Conservation (phyloP, 2,888 invertebrate genomes). For the Metellina segmentata region DNA sequence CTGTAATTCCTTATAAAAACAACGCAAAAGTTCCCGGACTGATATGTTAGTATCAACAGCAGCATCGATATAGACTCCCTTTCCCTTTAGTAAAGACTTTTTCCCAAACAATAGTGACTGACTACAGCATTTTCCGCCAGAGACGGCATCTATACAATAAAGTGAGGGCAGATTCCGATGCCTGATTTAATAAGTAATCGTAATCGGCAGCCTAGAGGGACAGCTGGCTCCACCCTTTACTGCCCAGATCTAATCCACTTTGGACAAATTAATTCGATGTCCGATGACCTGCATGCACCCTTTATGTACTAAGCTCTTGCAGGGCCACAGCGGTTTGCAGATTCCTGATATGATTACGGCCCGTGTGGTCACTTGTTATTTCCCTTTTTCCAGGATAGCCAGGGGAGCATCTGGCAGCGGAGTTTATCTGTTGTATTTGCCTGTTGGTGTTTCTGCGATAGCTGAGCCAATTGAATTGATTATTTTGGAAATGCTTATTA, state of each 20-base stretch:
- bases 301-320: constrained; percentile 72
- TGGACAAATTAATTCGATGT: constrained; percentile 72
- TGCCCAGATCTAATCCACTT: constrained; percentile 66
- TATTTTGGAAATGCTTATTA: too few species aligned
- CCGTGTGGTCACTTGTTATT: constrained; percentile 21
- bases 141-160: neutral
- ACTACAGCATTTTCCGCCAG: constrained; percentile 19
- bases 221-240: constrained; percentile 48
- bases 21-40: too few species aligned
- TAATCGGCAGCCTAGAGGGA: constrained; percentile 52
- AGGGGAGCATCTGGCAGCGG: constrained; percentile 27
- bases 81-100: too few species aligned
- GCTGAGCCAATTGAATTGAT: neutral
- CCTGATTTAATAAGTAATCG: constrained; percentile 64
- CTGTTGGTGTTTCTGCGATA: neutral
- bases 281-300: constrained; percentile 56
- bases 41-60: too few species aligned
- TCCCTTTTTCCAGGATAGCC: constrained; percentile 20
- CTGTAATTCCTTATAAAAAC: too few species aligned
- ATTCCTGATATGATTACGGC: constrained; percentile 49
- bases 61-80: too few species aligned
- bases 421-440: neutral
- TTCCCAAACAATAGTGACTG: too few species aligned
- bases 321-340: constrained; percentile 20
- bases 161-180: constrained; percentile 25